A percentile compares a stretch with the other conserved stretches of the same genome.
Conservation (phyloP, 2,888 invertebrate genomes). For the Heliconius cydno region DNA sequence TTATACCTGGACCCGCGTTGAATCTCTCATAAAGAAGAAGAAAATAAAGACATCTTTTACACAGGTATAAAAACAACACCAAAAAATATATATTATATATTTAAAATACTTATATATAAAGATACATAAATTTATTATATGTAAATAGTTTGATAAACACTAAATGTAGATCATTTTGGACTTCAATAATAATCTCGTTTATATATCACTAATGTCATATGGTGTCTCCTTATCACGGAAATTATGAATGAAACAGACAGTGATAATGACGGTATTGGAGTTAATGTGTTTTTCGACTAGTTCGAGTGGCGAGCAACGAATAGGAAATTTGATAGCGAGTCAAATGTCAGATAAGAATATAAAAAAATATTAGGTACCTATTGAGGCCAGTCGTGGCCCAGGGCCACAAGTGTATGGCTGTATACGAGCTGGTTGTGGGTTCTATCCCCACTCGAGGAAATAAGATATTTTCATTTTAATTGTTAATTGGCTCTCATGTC, state of each 20-base stretch:
- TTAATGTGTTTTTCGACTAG: conserved; percentile 45
- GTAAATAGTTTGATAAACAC: conserved; percentile 15
- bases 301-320: conserved; percentile 45
- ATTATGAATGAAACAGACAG: conserved; percentile 57
- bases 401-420: too few relatives aligned
- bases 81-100: not conserved
- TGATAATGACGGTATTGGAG: conserved; percentile 50
- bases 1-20: too few relatives aligned
- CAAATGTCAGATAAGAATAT: conserved; percentile 45
- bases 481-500: too few relatives aligned
- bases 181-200: conserved; percentile 45
- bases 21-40: too few relatives aligned
- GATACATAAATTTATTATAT: not conserved
- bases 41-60: too few relatives aligned
- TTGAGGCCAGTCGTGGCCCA: too few relatives aligned
- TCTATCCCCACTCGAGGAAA: too few relatives aligned
- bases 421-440: too few relatives aligned
- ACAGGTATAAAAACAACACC: too few relatives aligned
- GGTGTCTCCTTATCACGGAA: conserved; percentile 53
- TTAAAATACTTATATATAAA: not conserved
- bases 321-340: conserved; percentile 48
- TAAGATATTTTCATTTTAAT: too few relatives aligned
- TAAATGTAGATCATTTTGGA: conserved; percentile 34
- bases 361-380: not conserved
- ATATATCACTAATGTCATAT: conserved; percentile 50